A percentile compares a stretch with the other conserved stretches of the same genome.
These are phyloP conservation scores for Channa maculata DNA, from an alignment of 2,113 vertebrate species.

Conservation along the genomic window DNA sequence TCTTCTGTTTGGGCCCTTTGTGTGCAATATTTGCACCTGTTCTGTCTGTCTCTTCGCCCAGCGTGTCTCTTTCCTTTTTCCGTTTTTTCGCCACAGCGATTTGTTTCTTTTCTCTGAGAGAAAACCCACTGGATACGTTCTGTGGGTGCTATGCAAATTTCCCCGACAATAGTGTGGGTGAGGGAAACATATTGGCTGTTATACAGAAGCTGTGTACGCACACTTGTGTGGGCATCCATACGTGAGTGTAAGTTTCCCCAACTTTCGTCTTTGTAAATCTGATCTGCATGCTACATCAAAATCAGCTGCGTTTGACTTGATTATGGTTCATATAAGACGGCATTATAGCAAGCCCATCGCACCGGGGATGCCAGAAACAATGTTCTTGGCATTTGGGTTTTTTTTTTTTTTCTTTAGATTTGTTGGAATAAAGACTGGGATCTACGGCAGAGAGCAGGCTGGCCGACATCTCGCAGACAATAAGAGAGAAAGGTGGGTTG, in stretches of 20 bases:
- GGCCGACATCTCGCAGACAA: neutral
- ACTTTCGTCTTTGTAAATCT: constrained; percentile 47
- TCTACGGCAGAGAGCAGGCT: constrained; percentile 39
- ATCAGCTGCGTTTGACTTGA: constrained; percentile 54
- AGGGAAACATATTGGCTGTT: constrained; percentile 67
- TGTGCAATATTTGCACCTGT: constrained; percentile 82
- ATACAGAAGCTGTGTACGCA: constrained; percentile 38
- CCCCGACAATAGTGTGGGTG: constrained; percentile 61
- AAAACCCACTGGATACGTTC: constrained; percentile 53
- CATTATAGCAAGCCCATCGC: constrained; percentile 13
- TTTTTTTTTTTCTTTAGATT: constrained; percentile 45
- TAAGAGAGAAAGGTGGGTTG: neutral
- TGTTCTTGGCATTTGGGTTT: too few relatives aligned
- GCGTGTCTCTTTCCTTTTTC: constrained; percentile 18
- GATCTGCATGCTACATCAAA: constrained; percentile 27
- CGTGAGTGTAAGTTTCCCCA: constrained; percentile 7
- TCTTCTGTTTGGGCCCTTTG: constrained; percentile 80
- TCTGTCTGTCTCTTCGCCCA: constrained; percentile 63
- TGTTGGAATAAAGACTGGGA: constrained; percentile 50
- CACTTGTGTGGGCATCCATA: constrained; percentile 7
- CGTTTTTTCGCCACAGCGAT: neutral
- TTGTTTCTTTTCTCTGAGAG: constrained; percentile 41
- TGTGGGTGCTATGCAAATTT: constrained; percentile 66
- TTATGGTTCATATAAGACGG: constrained; percentile 44
- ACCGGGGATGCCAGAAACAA: constrained; percentile 23